A percentile compares a stretch with the other conserved stretches of the same genome.
These are phyloP conservation scores for Zaprionus bogoriensis DNA, from an alignment of 2,888 invertebrate genomes.

Conservation along the genomic window DNA sequence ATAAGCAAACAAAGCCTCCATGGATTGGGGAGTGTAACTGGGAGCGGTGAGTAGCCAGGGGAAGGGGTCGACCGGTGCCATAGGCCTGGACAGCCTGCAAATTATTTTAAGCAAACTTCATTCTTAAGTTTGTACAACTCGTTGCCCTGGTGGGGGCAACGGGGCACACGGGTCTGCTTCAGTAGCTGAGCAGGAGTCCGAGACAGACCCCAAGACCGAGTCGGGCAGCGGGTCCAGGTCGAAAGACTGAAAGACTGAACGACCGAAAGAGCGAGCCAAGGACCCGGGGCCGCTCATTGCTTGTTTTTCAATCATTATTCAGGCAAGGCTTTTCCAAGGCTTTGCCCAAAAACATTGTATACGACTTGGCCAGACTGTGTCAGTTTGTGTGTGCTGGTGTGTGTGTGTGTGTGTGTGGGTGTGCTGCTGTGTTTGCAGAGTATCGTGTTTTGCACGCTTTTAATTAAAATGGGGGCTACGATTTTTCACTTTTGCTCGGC, in stretches of 20 bases:
- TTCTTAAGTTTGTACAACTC: slow-evolving; percentile 75
- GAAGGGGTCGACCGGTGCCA: slow-evolving; percentile 17
- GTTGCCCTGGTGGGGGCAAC: slow-evolving; percentile 40
- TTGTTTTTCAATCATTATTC: slow-evolving; percentile 79
- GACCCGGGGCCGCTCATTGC: slow-evolving; percentile 48
- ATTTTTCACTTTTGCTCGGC: slow-evolving; percentile 73
- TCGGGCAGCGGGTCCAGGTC: too few relatives aligned
- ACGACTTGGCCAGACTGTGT: slow-evolving; percentile 47
- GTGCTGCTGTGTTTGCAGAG: slow-evolving; percentile 45
- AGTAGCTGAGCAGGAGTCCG: background rate
- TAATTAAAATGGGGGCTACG: slow-evolving; percentile 77
- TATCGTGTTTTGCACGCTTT: slow-evolving; percentile 78
- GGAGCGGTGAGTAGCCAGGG: background rate
- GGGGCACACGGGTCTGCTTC: slow-evolving; percentile 7
- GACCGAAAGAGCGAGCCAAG: background rate
- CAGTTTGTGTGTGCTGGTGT: slow-evolving; percentile 4
- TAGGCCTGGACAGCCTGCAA: slow-evolving; percentile 72
- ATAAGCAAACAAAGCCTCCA: slow-evolving; percentile 67
- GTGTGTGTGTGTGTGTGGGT: slow-evolving; percentile 14
- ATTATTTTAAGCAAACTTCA: slow-evolving; percentile 75
- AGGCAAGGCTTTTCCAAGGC: slow-evolving; percentile 71
- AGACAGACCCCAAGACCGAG: slow-evolving; percentile 3
- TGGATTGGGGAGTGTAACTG: slow-evolving; percentile 3
- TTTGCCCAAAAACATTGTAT: slow-evolving; percentile 68
- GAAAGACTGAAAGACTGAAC: background rate